A percentile compares a stretch with the other conserved stretches of the same genome.
phyloP scores from a whole-genome alignment of 2,113 vertebrate species.

The Ptilorrhoa leucosticta region DNA sequence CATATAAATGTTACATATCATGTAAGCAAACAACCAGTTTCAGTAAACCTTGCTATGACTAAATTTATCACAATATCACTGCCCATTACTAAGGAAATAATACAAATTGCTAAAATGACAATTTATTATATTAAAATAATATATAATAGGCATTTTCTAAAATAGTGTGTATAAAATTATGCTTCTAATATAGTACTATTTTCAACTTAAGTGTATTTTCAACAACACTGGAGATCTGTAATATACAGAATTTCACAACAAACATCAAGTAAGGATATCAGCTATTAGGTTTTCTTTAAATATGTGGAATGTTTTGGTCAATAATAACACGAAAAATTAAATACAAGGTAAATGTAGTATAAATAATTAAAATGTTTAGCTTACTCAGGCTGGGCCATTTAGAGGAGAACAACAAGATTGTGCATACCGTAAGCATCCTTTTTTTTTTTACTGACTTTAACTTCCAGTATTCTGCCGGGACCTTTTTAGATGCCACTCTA shows the following conservation, averaged over 20 bases:
- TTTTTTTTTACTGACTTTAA: neutral
- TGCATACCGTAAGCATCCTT: rapidly evolving
- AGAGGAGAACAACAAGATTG: neutral
- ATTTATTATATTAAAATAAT: neutral
- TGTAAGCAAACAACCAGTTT: neutral
- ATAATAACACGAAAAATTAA: neutral
- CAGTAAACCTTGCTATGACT: neutral
- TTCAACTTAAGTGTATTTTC: neutral
- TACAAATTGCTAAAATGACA: neutral
- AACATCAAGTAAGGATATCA: neutral
- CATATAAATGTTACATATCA: rapidly evolving
- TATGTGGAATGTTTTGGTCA: neutral
- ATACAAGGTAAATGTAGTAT: neutral
- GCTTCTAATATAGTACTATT: neutral
- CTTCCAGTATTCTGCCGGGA: neutral
- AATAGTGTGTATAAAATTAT: neutral
- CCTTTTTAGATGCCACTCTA: neutral
- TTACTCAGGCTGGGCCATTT: neutral
- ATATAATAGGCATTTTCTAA: neutral
- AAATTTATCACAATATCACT: neutral
- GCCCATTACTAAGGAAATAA: neutral
- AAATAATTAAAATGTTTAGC: neutral
- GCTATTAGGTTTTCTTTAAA: neutral
- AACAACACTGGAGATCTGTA: neutral
- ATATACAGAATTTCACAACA: neutral